Percentiles rank a stretch among this genome's conserved stretches.
Evolutionary conservation across 1,140 invertebrate genomes (phyloP).

Genomic region (Trissolcus basalis): DNA sequence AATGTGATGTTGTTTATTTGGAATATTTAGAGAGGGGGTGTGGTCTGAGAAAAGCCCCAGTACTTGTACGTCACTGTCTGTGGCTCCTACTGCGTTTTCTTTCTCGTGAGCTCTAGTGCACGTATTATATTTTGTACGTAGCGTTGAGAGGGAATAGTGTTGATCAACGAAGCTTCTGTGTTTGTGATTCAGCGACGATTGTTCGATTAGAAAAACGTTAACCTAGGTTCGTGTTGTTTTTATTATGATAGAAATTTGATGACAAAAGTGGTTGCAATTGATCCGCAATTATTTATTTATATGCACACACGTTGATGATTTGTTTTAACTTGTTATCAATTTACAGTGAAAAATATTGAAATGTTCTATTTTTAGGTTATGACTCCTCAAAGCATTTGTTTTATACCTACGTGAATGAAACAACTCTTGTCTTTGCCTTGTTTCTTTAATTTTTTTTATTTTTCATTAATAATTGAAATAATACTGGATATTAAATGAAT

Average conservation of each 20-base stretch:
- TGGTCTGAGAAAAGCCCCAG: background rate
- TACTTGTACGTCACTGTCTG: background rate
- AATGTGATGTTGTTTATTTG: background rate
- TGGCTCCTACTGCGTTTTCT: conserved; percentile 22
- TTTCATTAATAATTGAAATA: too few relatives aligned
- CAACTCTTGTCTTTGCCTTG: too few relatives aligned
- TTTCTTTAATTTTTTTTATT: too few relatives aligned
- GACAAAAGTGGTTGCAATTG: background rate
- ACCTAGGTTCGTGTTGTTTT: conserved; percentile 17
- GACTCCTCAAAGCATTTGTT: background rate
- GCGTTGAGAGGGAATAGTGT: conserved; percentile 16
- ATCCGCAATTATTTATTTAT: too few relatives aligned
- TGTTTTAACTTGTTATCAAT: too few relatives aligned
- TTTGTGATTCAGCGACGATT: conserved; percentile 18
- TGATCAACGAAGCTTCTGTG: conserved; percentile 13
- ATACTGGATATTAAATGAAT: too few relatives aligned
- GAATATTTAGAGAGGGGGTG: background rate
- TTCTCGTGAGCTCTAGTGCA: conserved; percentile 23
- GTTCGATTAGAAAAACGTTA: conserved; percentile 8
- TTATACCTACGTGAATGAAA: too few relatives aligned
- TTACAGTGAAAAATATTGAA: conserved; percentile 4
- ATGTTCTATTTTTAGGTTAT: conserved; percentile 10
- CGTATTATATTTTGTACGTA: conserved; percentile 19
- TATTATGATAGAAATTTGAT: background rate
- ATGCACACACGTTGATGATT: too few relatives aligned